Evolutionary conservation across 2,797 vertebrate species (phyloP).

Genomic region (Malurus leucopterus): DNA sequence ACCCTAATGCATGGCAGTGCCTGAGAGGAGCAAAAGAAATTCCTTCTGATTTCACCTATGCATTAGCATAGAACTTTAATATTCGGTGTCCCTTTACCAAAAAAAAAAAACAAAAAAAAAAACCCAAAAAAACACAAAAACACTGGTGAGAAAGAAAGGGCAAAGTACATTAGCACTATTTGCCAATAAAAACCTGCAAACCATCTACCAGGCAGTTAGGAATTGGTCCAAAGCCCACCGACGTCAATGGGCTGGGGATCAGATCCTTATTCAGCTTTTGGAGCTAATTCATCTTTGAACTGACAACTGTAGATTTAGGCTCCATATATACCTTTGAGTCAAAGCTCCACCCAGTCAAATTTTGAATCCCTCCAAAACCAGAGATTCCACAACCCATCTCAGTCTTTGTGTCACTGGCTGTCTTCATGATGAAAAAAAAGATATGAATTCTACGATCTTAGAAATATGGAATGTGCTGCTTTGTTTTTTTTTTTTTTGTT

Average conservation of each 20-base stretch:
- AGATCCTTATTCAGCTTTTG: constrained; percentile 13
- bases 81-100: background rate
- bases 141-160: background rate
- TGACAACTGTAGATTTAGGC: background rate
- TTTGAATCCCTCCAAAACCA: background rate
- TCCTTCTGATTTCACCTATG: background rate
- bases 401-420: background rate
- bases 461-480: background rate
- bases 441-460: background rate
- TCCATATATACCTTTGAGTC: background rate
- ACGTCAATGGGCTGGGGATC: background rate
- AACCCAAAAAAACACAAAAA: background rate
- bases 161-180: background rate
- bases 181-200: background rate
- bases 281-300: background rate
- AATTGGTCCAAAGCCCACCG: background rate
- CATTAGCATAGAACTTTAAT: background rate
- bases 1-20: background rate
- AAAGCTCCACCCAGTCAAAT: background rate
- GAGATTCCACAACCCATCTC: background rate
- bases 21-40: background rate
- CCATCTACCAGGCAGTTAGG: background rate
- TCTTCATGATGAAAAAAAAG: background rate
- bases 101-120: background rate
- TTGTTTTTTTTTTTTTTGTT: too few species aligned